phyloP scores from a whole-genome alignment of 2,113 vertebrate genomes.

The Elachura formosa region DNA sequence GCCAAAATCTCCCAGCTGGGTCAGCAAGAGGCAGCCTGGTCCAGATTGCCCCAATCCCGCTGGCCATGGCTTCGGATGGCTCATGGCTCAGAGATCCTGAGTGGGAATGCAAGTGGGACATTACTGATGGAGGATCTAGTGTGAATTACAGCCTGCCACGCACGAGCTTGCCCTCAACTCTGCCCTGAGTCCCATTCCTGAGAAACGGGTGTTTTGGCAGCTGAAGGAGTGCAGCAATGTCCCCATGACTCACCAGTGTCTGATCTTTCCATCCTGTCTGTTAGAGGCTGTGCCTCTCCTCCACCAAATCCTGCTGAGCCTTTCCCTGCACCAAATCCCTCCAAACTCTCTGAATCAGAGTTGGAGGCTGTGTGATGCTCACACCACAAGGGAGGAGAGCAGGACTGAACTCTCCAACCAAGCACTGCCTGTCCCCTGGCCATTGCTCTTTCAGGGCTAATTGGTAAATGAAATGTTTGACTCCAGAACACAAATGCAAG shows the following conservation, averaged over 20 bases:
- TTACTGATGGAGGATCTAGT: not conserved
- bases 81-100: not conserved
- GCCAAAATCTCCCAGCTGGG: not conserved
- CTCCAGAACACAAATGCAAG: not conserved
- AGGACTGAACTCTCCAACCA: not conserved
- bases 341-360: not conserved
- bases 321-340: not conserved
- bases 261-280: not conserved
- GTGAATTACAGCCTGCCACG: not conserved
- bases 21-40: not conserved
- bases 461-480: conserved; percentile 1
- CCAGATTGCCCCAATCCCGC: fast-evolving
- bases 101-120: not conserved
- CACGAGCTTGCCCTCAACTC: not conserved
- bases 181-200: not conserved
- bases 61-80: not conserved
- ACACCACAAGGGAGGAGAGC: fast-evolving
- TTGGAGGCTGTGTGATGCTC: not conserved
- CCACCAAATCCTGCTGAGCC: not conserved
- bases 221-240: not conserved
- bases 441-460: not conserved
- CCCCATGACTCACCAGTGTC: not conserved
- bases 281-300: not conserved
- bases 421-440: not conserved
- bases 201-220: not conserved